Conservation (phyloP, 2,888 invertebrate genomes). For the Strigamia transsilvanica region DNA sequence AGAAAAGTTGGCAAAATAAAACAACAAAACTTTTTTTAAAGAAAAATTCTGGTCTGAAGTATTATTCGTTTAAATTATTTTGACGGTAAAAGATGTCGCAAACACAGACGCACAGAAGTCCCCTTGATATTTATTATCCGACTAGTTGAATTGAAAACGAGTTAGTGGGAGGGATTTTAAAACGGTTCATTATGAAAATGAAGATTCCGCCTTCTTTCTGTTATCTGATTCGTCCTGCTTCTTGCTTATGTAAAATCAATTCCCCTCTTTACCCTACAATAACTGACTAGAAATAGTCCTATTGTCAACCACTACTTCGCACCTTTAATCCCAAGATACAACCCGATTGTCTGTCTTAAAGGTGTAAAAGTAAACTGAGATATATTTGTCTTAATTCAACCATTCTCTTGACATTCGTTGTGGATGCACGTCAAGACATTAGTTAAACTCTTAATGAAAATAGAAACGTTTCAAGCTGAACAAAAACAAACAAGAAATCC, state of each 20-base stretch:
- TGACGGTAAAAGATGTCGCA: not conserved
- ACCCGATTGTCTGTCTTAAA: not conserved
- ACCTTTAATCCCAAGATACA: slow-evolving; percentile 18
- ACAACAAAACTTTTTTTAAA: not conserved
- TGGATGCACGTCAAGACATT: slow-evolving; percentile 20
- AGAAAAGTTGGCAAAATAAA: not conserved
- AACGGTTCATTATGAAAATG: slow-evolving; percentile 49
- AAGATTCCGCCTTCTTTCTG: slow-evolving; percentile 37
- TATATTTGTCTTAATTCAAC: slow-evolving; percentile 39
- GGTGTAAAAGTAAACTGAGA: not conserved
- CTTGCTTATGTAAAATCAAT: slow-evolving; percentile 49
- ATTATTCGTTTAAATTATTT: not conserved
- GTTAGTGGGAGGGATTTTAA: slow-evolving; percentile 42
- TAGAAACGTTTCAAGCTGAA: slow-evolving; percentile 29
- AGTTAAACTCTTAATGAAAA: slow-evolving; percentile 32
- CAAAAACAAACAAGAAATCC: not conserved
- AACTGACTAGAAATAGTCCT: not conserved
- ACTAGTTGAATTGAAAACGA: slow-evolving; percentile 26
- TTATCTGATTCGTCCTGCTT: slow-evolving; percentile 36
- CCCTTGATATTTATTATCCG: slow-evolving; percentile 6
- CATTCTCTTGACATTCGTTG: slow-evolving; percentile 39
- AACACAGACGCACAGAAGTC: not conserved
- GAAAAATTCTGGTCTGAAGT: too few relatives aligned
- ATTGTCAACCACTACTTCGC: not conserved
- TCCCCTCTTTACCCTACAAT: not conserved